Evolutionary conservation across 2,888 invertebrate species (phyloP).

Genomic region (Galerucella calmariensis): DNA sequence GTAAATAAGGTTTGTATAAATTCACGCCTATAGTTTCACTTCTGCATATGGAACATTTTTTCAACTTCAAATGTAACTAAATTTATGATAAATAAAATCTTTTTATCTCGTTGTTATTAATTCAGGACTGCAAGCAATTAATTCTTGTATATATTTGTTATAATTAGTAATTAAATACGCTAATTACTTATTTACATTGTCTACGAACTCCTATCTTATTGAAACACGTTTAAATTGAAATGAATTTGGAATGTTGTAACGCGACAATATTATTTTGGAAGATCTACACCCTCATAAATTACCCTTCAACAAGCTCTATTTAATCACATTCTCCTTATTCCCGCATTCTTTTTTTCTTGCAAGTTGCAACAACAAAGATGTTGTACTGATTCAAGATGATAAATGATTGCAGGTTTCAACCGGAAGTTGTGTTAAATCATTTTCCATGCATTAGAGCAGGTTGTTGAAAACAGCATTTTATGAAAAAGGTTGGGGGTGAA

Average conservation of each 20-base stretch:
- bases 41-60: too few species aligned
- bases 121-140: background rate
- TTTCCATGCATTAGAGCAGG: too few species aligned
- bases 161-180: background rate
- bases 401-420: conserved; percentile 16
- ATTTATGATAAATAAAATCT: background rate
- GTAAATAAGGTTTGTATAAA: background rate
- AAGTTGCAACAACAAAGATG: conserved; percentile 18
- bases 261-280: conserved; percentile 20
- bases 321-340: conserved; percentile 14
- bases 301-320: conserved; percentile 14
- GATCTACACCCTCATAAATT: conserved; percentile 18
- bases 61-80: background rate
- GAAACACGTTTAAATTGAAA: background rate
- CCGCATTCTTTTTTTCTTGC: conserved; percentile 16
- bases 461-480: too few species aligned
- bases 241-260: conserved; percentile 1
- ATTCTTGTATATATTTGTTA: background rate
- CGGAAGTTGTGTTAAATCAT: background rate
- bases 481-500: too few species aligned
- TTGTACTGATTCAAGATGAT: conserved; percentile 18
- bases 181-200: background rate
- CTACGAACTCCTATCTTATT: background rate
- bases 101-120: background rate
- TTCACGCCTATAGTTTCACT: background rate